Percentiles rank a stretch among this genome's conserved stretches.
Conservation (phyloP, 2,888 invertebrate genomes). For the Drosophila melanosoma region DNA sequence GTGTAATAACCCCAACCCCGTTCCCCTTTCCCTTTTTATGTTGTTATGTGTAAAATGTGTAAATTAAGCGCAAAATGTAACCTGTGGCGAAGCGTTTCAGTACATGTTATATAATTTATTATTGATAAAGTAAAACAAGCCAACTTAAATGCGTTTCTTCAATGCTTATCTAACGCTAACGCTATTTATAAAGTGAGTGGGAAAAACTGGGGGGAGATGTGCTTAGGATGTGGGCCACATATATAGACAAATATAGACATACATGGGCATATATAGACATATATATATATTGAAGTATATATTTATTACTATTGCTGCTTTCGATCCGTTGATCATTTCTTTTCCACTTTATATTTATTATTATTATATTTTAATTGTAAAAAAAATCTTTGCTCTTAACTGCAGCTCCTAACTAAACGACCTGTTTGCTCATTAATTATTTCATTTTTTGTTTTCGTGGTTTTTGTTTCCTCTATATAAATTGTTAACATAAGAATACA, state of each 20-base stretch:
- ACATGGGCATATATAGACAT: conserved; percentile 7
- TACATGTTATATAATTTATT: conserved; percentile 80
- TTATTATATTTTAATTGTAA: conserved; percentile 32
- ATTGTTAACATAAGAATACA: conserved; percentile 52
- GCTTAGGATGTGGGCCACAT: conserved; percentile 19
- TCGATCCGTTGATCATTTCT: conserved; percentile 21
- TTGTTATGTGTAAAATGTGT: conserved; percentile 66
- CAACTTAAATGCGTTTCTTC: conserved; percentile 76
- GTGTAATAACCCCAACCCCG: conserved; percentile 10
- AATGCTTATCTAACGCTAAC: conserved; percentile 56
- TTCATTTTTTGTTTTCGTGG: conserved; percentile 8
- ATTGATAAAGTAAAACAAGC: conserved; percentile 79
- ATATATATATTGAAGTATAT: conserved; percentile 10
- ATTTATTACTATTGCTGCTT: conserved; percentile 37
- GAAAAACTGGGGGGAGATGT: neutral
- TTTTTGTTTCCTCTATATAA: conserved; percentile 33
- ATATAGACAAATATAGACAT: neutral
- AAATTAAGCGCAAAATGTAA: conserved; percentile 57
- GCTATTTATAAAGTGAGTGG: conserved; percentile 15
- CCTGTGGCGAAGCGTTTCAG: conserved; percentile 62
- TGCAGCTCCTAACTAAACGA: conserved; percentile 34
- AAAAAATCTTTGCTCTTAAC: conserved; percentile 39
- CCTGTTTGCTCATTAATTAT: conserved; percentile 23
- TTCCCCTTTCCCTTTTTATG: conserved; percentile 49
- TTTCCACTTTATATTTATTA: conserved; percentile 4